Evolutionary conservation across 2,888 invertebrate species (phyloP), one percentile per base, ranked within the genome.

Genomic region (Reticulitermes lucifugus): DNA sequence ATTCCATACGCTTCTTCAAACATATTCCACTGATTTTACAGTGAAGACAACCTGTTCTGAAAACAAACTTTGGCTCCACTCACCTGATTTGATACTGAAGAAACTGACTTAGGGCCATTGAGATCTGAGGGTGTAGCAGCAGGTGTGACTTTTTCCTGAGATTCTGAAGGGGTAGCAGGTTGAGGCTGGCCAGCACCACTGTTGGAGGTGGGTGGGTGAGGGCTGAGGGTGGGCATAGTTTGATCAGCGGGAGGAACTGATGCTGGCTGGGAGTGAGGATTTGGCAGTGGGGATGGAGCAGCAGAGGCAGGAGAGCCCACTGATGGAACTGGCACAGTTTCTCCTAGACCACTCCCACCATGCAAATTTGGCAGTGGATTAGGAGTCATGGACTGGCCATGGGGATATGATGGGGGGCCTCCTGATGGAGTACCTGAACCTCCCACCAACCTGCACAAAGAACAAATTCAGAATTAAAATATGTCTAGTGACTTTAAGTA

Each of bases 221-320:
- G 96, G 86, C 96, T 96, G 85, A 95, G 90, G 14, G 95, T 94
- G 7, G 95, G 95, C 95, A 95, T 95, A 79, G 93, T 93, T 84
- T 94, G 94, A 88, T 94, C 94, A 87, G 91, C 91, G 79, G 94
- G 93, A 86, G 94, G 94, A 87, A 94, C 94, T 22, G 94, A 94
- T 18, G 95, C 94, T 87, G 94, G 95, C 89, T 96, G 95, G 87
- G 95, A 95, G 89, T 93, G 93, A 55, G 94, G 93, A 88, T 95
- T 94, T 84, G 95, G 94, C 87, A 95, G 91, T 46, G 95, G 96
- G 83, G 95, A 95, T 5, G 95, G 93, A 79, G 94, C 93, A 86
- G 94, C 93, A 87, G 95, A 94, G 86, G 94, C 92, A 85, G 96
- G 94, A 85, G 94, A 93, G 87, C 92, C 95, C 73, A 94, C 94